Conservation (phyloP, 2,113 vertebrate genomes). For the Equus quagga region DNA sequence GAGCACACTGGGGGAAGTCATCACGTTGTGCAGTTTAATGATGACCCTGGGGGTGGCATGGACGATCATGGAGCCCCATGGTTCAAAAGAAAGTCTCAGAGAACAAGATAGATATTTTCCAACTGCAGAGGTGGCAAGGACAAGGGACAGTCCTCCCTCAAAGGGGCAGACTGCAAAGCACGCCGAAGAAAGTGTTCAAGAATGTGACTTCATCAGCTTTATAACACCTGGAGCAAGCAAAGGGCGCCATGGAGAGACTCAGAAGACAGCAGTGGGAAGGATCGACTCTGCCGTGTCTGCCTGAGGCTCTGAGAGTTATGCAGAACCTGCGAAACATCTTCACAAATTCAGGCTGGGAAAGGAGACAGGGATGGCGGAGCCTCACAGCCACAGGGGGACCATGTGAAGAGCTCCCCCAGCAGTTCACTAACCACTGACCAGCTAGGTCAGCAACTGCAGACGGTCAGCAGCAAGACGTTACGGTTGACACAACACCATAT, state of each 20-base stretch:
- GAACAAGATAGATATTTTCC: conserved; percentile 93
- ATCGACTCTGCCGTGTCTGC: conserved; percentile 93
- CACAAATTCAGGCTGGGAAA: conserved; percentile 93
- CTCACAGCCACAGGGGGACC: conserved; percentile 86
- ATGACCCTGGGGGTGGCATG: conserved; percentile 88
- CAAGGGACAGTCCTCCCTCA: conserved; percentile 94
- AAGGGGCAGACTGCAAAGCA: conserved; percentile 93
- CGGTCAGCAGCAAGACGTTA: conserved; percentile 93
- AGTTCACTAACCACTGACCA: conserved; percentile 91
- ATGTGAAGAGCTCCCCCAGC: conserved; percentile 91
- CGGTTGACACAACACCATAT: conserved; percentile 92
- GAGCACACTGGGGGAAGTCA: conserved; percentile 90
- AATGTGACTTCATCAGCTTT: conserved; percentile 94
- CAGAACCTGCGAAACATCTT: conserved; percentile 92
- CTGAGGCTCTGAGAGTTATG: conserved; percentile 92
- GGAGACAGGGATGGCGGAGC: conserved; percentile 88
- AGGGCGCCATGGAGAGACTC: conserved; percentile 93
- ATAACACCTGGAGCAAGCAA: conserved; percentile 93
- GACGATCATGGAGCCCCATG: conserved; percentile 92
- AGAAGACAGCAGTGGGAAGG: conserved; percentile 93
- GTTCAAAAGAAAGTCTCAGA: conserved; percentile 93
- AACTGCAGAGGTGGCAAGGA: conserved; percentile 93
- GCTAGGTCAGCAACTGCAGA: conserved; percentile 93
- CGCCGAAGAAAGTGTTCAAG: conserved; percentile 92
- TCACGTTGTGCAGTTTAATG: conserved; percentile 90